A percentile compares a stretch with the other conserved stretches of the same genome.
phyloP scores from a whole-genome alignment of 2,797 vertebrate species.

The Carcharodon carcharias region DNA sequence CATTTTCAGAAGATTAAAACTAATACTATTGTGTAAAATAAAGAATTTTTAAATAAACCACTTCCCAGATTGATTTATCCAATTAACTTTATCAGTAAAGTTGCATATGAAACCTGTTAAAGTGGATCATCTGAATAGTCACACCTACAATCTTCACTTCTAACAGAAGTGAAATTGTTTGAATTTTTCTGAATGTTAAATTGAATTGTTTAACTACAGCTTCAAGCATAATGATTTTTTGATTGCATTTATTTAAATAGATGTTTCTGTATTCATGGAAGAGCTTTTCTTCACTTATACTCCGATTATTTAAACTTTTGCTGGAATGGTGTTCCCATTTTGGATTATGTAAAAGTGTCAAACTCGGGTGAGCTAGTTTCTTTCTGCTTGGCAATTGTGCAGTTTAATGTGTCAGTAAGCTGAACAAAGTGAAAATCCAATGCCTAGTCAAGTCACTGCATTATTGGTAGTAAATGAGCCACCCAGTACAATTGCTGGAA shows the following conservation, averaged over 20 bases:
- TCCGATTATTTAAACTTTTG: neutral
- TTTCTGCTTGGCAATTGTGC: neutral
- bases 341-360: neutral
- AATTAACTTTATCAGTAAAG: constrained; percentile 27
- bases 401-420: neutral
- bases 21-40: neutral
- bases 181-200: constrained; percentile 24
- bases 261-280: neutral
- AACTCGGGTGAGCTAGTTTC: neutral
- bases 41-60: neutral
- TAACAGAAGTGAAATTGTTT: constrained; percentile 31
- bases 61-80: constrained; percentile 16
- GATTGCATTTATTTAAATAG: constrained; percentile 18
- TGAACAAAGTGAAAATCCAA: neutral
- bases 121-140: neutral
- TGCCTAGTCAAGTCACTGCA: neutral
- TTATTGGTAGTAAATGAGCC: neutral
- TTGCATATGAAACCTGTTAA: constrained; percentile 29
- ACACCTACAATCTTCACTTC: neutral
- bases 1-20: neutral
- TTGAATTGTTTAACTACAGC: constrained; percentile 11
- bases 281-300: neutral
- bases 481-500: neutral
- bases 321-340: neutral
- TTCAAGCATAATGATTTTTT: neutral